Evolutionary conservation across 2,797 vertebrate species (phyloP).

Genomic region (Heliangelus exortis): DNA sequence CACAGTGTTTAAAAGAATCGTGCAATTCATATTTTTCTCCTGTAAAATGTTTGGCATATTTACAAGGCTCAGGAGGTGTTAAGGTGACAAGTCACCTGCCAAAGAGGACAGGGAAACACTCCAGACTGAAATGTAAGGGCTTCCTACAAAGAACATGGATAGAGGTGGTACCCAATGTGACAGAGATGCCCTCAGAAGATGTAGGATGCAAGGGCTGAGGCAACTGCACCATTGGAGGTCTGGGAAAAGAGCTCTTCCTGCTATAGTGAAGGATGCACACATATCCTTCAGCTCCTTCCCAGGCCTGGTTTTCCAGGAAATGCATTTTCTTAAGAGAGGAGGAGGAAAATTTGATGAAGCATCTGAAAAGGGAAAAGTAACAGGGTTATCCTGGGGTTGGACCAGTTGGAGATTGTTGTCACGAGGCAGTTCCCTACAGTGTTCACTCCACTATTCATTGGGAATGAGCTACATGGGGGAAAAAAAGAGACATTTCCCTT

Average conservation of each 20-base stretch:
- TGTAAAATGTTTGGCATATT: not conserved
- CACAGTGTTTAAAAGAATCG: not conserved
- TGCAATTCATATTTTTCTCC: not conserved
- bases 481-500: not conserved
- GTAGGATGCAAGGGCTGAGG: not conserved
- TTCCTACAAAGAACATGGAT: not conserved
- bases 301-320: not conserved
- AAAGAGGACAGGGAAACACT: not conserved
- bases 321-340: not conserved
- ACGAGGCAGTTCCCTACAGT: not conserved
- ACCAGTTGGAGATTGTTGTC: not conserved
- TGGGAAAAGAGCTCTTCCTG: not conserved
- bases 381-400: not conserved
- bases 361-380: not conserved
- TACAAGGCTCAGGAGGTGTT: not conserved
- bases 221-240: not conserved
- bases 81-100: not conserved
- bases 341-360: not conserved
- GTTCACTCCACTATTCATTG: fast-evolving
- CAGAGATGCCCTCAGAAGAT: not conserved
- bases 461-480: not conserved
- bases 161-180: not conserved
- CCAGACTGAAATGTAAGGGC: not conserved
- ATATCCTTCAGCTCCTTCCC: not conserved
- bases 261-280: not conserved